Percentiles rank a stretch among this genome's conserved stretches.
Evolutionary conservation across 2,113 vertebrate species (phyloP).

Genomic region (Jaculus jaculus): DNA sequence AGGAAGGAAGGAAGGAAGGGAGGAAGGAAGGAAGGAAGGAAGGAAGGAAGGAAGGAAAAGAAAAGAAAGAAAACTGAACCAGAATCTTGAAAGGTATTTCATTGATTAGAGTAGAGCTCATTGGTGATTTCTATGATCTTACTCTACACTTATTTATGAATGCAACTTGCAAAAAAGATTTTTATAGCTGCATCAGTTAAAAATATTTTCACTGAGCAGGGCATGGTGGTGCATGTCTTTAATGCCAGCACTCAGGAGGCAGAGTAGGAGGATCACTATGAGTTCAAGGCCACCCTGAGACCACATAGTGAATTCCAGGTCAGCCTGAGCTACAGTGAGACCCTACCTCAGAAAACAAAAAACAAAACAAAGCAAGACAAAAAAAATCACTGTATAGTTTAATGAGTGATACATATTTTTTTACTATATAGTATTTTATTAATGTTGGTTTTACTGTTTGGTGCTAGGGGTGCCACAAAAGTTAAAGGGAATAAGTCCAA

Average conservation of each 20-base stretch:
- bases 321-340: no score
- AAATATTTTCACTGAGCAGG: neutral
- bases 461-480: constrained; percentile 6
- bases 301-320: no score
- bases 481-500: neutral
- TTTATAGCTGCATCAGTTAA: constrained; percentile 19
- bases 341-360: no score
- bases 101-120: neutral
- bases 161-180: neutral
- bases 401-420: neutral
- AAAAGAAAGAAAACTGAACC: neutral
- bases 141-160: constrained; percentile 40
- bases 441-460: constrained; percentile 30
- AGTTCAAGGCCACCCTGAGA: no score
- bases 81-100: constrained; percentile 35
- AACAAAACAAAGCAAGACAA: no score
- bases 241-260: no score
- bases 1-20: no score
- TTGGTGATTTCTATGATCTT: neutral
- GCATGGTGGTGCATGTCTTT: no score
- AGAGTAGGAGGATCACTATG: no score
- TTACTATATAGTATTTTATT: constrained; percentile 43
- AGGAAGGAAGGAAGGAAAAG: no score
- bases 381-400: neutral
- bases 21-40: no score